Conservation (phyloP, 2,797 vertebrate genomes). For the Amblyopsis hoosieri region DNA sequence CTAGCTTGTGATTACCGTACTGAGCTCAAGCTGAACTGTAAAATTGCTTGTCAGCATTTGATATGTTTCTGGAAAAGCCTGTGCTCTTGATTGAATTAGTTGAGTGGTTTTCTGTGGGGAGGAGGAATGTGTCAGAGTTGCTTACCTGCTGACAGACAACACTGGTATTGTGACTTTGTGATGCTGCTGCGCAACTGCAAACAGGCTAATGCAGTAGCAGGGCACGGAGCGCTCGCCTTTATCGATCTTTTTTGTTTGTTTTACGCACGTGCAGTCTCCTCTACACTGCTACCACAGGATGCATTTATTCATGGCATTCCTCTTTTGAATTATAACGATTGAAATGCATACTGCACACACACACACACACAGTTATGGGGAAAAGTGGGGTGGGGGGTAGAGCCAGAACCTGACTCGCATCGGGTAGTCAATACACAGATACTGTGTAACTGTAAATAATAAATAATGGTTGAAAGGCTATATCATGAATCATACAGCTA, state of each 20-base stretch:
- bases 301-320: constrained; percentile 20
- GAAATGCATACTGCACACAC: constrained; percentile 2
- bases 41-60: constrained; percentile 78
- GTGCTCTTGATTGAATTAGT: constrained; percentile 75
- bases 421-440: too few species aligned
- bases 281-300: background rate
- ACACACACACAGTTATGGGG: background rate
- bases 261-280: background rate
- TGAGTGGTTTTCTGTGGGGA: constrained; percentile 60
- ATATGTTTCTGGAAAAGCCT: constrained; percentile 72
- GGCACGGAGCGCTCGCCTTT: constrained; percentile 3
- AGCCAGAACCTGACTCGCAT: too few species aligned
- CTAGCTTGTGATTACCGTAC: constrained; percentile 73
- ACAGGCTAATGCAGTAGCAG: background rate
- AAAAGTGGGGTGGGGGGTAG: too few species aligned
- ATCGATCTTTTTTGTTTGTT: constrained; percentile 6
- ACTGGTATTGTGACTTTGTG: constrained; percentile 49
- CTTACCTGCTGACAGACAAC: constrained; percentile 61
- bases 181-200: constrained; percentile 30
- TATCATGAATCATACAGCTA: too few species aligned
- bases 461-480: too few species aligned
- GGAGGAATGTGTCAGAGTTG: constrained; percentile 62
- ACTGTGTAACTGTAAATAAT: too few species aligned
- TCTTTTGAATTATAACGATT: background rate
- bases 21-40: constrained; percentile 68